These are phyloP conservation scores for Andricus curvator DNA, from an alignment of 2,888 invertebrate species.

Conservation along the genomic window DNA sequence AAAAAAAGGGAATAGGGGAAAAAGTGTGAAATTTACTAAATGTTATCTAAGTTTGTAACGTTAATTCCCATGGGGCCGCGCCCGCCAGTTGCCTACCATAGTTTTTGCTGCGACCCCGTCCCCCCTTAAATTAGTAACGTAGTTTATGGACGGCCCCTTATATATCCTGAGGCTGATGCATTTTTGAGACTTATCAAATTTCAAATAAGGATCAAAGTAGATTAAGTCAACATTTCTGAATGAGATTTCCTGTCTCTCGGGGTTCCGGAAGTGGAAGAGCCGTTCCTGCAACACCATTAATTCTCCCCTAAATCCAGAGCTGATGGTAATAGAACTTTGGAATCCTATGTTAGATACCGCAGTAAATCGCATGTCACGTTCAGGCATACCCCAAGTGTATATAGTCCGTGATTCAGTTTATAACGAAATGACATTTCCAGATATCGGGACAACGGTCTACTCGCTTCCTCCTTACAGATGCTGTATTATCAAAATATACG, in stretches of 20 bases:
- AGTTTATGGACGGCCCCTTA: too few relatives aligned
- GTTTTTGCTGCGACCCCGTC: too few relatives aligned
- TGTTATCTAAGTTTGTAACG: too few relatives aligned
- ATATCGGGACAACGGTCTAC: conserved; percentile 17
- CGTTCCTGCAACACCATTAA: conserved; percentile 26
- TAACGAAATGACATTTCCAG: conserved; percentile 36
- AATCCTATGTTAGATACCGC: conserved; percentile 21
- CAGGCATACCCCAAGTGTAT: conserved; percentile 9
- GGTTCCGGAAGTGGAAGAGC: conserved; percentile 19
- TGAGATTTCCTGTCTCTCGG: not conserved
- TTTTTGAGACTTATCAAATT: too few relatives aligned
- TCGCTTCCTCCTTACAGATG: conserved; percentile 25
- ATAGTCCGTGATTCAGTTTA: conserved; percentile 27
- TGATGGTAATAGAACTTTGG: conserved; percentile 38
- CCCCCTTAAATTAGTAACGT: too few relatives aligned
- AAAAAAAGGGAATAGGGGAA: too few relatives aligned
- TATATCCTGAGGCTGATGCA: too few relatives aligned
- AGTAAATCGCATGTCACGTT: conserved; percentile 37
- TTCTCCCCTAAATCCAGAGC: conserved; percentile 13
- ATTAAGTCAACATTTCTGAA: not conserved
- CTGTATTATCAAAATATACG: conserved; percentile 30
- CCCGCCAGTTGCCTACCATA: too few relatives aligned
- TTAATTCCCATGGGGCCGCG: too few relatives aligned
- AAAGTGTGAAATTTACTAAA: too few relatives aligned
- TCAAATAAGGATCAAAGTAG: too few relatives aligned